These are phyloP conservation scores for Hyphantria cunea DNA, from an alignment of 1,140 invertebrate species.

Conservation along the genomic window DNA sequence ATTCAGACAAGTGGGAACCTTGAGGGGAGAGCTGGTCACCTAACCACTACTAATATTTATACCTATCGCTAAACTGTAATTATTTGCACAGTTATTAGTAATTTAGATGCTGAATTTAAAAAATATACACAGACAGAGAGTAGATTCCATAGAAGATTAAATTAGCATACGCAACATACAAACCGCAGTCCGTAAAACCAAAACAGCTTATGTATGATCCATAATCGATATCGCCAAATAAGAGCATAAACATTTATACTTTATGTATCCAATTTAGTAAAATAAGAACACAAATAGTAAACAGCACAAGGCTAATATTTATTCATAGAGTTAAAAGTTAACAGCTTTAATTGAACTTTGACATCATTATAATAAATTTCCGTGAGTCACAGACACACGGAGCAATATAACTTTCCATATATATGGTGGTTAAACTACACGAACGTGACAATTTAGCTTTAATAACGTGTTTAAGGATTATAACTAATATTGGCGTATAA, in stretches of 20 bases:
- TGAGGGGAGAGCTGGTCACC: too few species aligned
- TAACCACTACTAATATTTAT: too few species aligned
- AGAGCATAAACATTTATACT: slow-evolving; percentile 4
- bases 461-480: too few species aligned
- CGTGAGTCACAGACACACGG: slow-evolving; percentile 18
- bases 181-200: background rate
- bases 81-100: too few species aligned
- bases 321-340: slow-evolving; percentile 19
- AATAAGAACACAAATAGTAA: slow-evolving; percentile 4
- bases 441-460: slow-evolving; percentile 6
- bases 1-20: too few species aligned
- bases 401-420: slow-evolving; percentile 33
- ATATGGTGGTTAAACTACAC: background rate
- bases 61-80: background rate
- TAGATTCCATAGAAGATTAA: background rate
- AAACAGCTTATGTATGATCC: background rate
- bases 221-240: slow-evolving; percentile 2
- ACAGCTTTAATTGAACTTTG: slow-evolving; percentile 33
- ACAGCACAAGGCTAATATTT: background rate
- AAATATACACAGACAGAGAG: background rate
- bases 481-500: too few species aligned
- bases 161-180: background rate
- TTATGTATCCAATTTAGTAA: slow-evolving; percentile 8
- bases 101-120: background rate
- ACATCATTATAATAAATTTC: slow-evolving; percentile 34